phyloP scores from a whole-genome alignment of 2,888 invertebrate genomes.

The Corbicula japonica region DNA sequence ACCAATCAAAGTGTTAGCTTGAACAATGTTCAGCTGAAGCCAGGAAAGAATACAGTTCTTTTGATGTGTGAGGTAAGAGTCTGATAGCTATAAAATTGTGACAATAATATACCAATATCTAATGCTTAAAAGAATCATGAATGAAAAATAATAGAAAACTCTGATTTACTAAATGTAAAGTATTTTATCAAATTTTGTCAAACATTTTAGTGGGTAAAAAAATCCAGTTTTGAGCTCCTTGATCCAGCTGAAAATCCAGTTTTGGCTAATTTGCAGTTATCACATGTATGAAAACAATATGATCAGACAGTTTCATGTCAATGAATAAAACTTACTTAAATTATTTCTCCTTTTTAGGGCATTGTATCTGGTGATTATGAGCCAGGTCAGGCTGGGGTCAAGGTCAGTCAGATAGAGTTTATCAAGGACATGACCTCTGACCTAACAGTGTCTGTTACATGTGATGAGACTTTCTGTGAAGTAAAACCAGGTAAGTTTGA shows the following conservation, averaged over 20 bases:
- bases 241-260: no score
- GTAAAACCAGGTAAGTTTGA: constrained; percentile 66
- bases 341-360: constrained; percentile 64
- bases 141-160: background rate
- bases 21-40: constrained; percentile 85
- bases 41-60: constrained; percentile 87
- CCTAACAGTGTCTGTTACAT: constrained; percentile 69
- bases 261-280: no score
- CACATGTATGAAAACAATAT: no score
- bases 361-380: constrained; percentile 70
- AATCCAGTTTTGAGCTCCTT: no score
- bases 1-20: constrained; percentile 88
- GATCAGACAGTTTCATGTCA: background rate
- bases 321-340: background rate
- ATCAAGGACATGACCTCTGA: constrained; percentile 69
- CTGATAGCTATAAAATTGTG: no score
- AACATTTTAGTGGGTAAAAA: background rate
- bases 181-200: background rate
- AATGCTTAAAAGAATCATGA: background rate
- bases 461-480: constrained; percentile 72
- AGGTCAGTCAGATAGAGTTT: constrained; percentile 74
- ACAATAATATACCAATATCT: background rate
- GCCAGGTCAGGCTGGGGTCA: constrained; percentile 76
- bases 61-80: constrained; percentile 86
- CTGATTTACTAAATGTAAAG: background rate